Percentiles rank a stretch among this genome's conserved stretches.
These are phyloP conservation scores for Osmerus eperlanus DNA, from an alignment of 2,113 vertebrate genomes.

Conservation along the genomic window DNA sequence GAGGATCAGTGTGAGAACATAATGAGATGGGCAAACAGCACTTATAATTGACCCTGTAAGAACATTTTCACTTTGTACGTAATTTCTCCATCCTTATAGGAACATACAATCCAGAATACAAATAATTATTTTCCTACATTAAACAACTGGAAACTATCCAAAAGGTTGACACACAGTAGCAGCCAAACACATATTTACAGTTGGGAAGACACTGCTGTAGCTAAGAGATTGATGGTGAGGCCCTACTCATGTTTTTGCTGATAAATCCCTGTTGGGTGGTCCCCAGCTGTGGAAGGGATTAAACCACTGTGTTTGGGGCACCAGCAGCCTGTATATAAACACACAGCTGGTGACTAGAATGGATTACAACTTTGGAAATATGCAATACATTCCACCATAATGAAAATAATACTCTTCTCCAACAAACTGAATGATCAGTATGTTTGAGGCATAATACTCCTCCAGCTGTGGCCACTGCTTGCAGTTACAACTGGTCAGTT, in stretches of 20 bases:
- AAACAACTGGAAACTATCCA: not conserved
- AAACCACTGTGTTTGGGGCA: constrained; percentile 43
- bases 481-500: not conserved
- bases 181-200: constrained; percentile 21
- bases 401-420: constrained; percentile 12
- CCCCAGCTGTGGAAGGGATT: constrained; percentile 25
- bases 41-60: not conserved
- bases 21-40: constrained; percentile 7
- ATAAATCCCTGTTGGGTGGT: constrained; percentile 28
- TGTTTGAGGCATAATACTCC: not conserved
- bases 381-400: constrained; percentile 16
- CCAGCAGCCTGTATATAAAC: constrained; percentile 20
- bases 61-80: not conserved
- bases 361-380: constrained; percentile 20
- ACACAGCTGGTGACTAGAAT: constrained; percentile 24
- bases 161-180: constrained; percentile 4
- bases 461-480: not conserved
- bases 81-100: not conserved
- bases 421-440: not conserved
- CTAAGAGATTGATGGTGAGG: constrained; percentile 1
- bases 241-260: not conserved
- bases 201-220: not conserved
- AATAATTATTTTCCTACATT: not conserved
- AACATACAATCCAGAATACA: not conserved
- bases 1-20: constrained; percentile 30